Conservation (phyloP, 2,113 vertebrate genomes). For the Nothocercus nigrocapillus region DNA sequence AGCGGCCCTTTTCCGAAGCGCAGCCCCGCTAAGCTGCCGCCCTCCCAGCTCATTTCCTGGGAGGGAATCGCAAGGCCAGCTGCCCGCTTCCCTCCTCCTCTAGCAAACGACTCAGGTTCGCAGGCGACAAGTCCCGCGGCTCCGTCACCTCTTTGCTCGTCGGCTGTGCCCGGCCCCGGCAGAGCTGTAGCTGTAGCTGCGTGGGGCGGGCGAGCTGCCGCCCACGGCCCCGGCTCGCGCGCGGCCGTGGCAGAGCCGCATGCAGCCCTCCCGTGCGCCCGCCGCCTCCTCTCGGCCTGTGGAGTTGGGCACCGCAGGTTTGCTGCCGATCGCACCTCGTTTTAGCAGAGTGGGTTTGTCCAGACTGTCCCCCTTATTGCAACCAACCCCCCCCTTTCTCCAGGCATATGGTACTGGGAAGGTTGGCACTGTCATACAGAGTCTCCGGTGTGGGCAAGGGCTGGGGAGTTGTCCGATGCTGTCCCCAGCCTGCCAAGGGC, state of each 20-base stretch:
- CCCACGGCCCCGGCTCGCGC: no score
- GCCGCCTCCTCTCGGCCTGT: no score
- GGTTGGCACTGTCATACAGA: no score
- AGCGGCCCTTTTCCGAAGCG: background rate
- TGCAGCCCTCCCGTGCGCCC: no score
- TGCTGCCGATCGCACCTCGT: background rate
- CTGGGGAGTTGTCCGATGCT: no score
- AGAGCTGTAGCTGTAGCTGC: background rate
- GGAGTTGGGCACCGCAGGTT: background rate
- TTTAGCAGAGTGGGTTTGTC: background rate
- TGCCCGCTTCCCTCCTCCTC: background rate
- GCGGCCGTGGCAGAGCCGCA: no score
- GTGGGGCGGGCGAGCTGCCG: no score
- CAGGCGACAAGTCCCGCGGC: background rate
- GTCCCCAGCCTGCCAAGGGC: no score
- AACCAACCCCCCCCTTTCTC: background rate
- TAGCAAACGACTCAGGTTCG: background rate
- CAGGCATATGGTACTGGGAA: background rate
- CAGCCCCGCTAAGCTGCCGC: rapidly evolving
- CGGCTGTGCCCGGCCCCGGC: background rate
- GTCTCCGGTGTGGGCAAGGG: no score
- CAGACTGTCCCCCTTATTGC: background rate
- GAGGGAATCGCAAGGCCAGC: background rate
- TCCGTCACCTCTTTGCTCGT: background rate
- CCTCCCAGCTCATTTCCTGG: background rate